Percentiles rank a stretch among this genome's conserved stretches.
Conservation (phyloP, 2,888 invertebrate species). For the Cremastinae sp. region DNA sequence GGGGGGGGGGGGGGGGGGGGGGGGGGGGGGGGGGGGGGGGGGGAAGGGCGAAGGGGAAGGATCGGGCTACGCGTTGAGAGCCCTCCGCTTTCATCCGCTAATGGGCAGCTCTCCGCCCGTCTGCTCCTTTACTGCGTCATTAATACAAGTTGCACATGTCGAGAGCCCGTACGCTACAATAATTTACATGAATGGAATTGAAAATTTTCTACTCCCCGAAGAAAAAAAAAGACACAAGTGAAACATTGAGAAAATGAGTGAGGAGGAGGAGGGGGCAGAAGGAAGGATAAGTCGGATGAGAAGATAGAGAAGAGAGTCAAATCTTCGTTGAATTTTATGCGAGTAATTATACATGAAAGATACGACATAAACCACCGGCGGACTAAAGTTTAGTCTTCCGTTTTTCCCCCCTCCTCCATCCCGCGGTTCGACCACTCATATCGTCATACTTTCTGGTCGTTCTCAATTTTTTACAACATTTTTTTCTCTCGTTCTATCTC, state of each 20-base stretch:
- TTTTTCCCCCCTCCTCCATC: constrained; percentile 53
- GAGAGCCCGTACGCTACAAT: constrained; percentile 80
- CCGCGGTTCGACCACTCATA: constrained; percentile 47
- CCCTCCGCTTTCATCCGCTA: constrained; percentile 80
- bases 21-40: constrained; percentile 51
- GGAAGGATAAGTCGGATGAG: constrained; percentile 30
- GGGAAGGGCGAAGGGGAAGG: constrained; percentile 76
- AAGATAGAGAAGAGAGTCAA: constrained; percentile 63
- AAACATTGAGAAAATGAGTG: constrained; percentile 48
- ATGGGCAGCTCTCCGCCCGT: constrained; percentile 80
- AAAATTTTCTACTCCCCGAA: constrained; percentile 79
- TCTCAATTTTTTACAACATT: constrained; percentile 25
- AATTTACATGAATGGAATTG: constrained; percentile 80
- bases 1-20: constrained; percentile 58
- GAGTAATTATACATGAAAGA: constrained; percentile 78
- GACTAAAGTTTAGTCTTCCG: constrained; percentile 68
- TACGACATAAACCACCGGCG: constrained; percentile 66
- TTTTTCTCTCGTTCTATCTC: constrained; percentile 48
- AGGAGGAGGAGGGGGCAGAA: constrained; percentile 51
- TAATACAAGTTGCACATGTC: constrained; percentile 80
- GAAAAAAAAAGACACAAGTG: constrained; percentile 75
- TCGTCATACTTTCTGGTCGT: constrained; percentile 37
- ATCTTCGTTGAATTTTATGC: constrained; percentile 76
- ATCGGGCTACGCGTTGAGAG: constrained; percentile 79
- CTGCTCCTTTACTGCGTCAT: constrained; percentile 80